Conservation (phyloP, 2,888 invertebrate species). For the Sycophila texana region DNA sequence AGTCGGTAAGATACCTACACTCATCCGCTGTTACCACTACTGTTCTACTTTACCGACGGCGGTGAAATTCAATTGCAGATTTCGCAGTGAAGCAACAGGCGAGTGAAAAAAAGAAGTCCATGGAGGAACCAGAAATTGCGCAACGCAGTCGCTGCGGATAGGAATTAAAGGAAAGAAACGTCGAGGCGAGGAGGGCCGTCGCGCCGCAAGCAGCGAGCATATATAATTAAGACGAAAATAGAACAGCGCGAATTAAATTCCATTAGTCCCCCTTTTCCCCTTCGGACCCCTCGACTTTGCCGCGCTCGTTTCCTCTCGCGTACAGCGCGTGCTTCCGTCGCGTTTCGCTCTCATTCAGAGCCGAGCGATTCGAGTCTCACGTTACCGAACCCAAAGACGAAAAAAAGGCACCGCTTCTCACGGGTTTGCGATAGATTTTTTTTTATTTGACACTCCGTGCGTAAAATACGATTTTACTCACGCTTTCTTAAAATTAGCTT, state of each 20-base stretch:
- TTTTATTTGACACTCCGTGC: no score
- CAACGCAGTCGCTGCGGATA: neutral
- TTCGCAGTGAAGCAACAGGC: neutral
- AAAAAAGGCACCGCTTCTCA: neutral
- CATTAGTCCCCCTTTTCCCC: conserved; percentile 48
- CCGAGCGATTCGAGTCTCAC: no score
- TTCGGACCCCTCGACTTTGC: neutral
- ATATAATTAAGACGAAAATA: conserved; percentile 61
- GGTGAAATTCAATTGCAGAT: neutral
- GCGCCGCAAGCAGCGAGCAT: conserved; percentile 48
- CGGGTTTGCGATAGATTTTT: no score
- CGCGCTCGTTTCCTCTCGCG: neutral
- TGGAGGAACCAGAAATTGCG: neutral
- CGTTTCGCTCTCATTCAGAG: neutral
- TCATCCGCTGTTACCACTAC: neutral
- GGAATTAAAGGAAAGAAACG: neutral
- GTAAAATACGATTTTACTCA: no score
- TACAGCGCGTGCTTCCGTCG: neutral
- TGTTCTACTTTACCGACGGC: neutral
- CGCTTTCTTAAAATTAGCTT: no score
- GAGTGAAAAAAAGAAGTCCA: neutral
- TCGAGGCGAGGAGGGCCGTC: conserved; percentile 20
- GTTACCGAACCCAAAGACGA: no score
- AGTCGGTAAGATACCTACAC: neutral
- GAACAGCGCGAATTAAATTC: conserved; percentile 61